phyloP scores from a whole-genome alignment of 2,797 vertebrate genomes.

The Craterocephalus amniculus region DNA sequence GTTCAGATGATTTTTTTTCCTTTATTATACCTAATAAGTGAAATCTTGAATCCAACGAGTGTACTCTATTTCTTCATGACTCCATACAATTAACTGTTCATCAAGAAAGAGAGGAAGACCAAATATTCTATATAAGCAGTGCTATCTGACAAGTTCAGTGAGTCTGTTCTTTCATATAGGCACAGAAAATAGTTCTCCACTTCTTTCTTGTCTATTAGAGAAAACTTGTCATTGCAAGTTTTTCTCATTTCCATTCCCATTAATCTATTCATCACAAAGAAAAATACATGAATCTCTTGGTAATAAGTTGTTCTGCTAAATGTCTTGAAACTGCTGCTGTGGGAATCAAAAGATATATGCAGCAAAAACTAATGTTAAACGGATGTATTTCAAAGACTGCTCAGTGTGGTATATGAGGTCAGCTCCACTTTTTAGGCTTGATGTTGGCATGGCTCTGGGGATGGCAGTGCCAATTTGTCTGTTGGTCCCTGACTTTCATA shows the following conservation, averaged over 20 bases:
- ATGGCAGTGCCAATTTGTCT: background rate
- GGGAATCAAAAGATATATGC: constrained; percentile 43
- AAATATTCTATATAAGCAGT: constrained; percentile 37
- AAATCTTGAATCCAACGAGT: background rate
- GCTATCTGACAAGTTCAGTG: constrained; percentile 30
- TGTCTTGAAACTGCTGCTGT: constrained; percentile 50
- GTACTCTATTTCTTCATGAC: background rate
- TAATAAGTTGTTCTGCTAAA: constrained; percentile 66
- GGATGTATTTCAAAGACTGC: constrained; percentile 28
- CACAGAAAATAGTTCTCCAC: constrained; percentile 48
- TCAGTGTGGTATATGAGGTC: constrained; percentile 5
- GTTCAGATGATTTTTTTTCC: background rate
- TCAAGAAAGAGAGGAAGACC: background rate
- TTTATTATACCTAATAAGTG: background rate
- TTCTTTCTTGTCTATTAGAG: constrained; percentile 47
- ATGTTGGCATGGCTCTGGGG: background rate
- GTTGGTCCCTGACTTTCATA: background rate
- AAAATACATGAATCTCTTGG: constrained; percentile 67
- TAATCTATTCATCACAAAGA: constrained; percentile 74
- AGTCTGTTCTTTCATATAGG: constrained; percentile 37
- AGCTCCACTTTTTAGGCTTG: background rate
- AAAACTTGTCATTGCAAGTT: constrained; percentile 55
- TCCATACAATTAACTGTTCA: background rate
- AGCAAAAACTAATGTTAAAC: constrained; percentile 29
- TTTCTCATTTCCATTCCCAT: constrained; percentile 72